These are phyloP conservation scores for Lathronympha strigana DNA, from an alignment of 2,888 invertebrate genomes.

Conservation along the genomic window DNA sequence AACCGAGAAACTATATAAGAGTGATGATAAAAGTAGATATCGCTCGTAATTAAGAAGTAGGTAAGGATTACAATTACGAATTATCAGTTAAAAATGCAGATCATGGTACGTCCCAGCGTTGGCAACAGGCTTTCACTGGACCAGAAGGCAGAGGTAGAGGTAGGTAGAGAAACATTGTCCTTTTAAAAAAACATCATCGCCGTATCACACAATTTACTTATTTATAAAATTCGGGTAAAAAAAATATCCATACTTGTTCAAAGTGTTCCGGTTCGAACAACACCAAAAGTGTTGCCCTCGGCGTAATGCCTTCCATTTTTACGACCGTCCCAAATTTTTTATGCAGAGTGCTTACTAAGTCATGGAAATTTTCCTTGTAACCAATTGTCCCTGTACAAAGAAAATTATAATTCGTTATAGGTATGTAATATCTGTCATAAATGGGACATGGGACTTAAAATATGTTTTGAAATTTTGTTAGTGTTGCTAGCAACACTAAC, in stretches of 20 bases:
- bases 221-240: no score
- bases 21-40: no score
- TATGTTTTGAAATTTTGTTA: not conserved
- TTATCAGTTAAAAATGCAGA: no score
- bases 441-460: not conserved
- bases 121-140: no score
- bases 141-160: no score
- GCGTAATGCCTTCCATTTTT: conserved; percentile 65
- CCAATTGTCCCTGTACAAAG: conserved; percentile 62
- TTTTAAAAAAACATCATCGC: no score
- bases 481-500: not conserved
- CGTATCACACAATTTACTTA: no score
- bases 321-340: conserved; percentile 67
- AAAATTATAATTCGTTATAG: not conserved
- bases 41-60: no score
- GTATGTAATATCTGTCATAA: not conserved
- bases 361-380: conserved; percentile 56
- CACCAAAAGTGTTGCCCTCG: conserved; percentile 63
- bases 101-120: no score
- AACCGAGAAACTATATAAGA: no score
- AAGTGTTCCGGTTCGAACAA: conserved; percentile 68
- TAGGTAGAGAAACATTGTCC: no score
- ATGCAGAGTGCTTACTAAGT: conserved; percentile 55
- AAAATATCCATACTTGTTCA: conserved; percentile 64
- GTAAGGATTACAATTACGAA: no score